Base-by-base conservation (phyloP, 2,888 invertebrate species). In the Drosophila robusta region DNA sequence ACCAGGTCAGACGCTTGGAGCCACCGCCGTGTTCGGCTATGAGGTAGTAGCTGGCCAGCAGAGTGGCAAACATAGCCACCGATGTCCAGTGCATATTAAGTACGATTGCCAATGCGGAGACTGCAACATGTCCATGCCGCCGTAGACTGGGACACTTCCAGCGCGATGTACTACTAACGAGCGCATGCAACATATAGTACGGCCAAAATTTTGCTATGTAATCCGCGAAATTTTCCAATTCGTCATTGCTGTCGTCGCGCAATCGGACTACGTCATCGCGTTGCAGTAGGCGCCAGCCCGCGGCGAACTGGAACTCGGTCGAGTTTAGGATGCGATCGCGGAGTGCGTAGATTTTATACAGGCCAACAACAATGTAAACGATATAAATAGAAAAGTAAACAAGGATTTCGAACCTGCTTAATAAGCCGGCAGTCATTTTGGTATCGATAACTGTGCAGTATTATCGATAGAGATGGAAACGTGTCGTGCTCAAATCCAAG, bases 201-300 rank as follows among this genome's bases (percentile, higher is more conserved):
- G 84, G 79, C 78, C 87, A 89, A 52, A 87, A 90, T 2, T 69
- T 86, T 6, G 45, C 44, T 5, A 92, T 79, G 24, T 90, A 91
- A 18, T 82, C 78, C 24, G 81, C 87, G 36, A 91, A 91, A 49
- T 89, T 87, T 60, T 92, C 91, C 62, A 92, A 77, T 65, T 92
- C 92, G 55, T 90, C 88, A 63, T 91, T 91, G 46, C 90, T 90
- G 60, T 90, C 89, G 65, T 92, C 92, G 4, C 90, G 89, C 8
- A 78, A 83, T 4, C 75, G 71, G 45, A 42, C 42, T 29, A 41
- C 50, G 14, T 44, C 41, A 3, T 29, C 45, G 9, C 88, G 69
- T 56, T 87, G 88, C 4, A 91, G 70, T 32, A 91, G 47, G 3
- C 46, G 47, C 92, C 92, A 91, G 3, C 91, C 91, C 7, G 70